Evolutionary conservation across 2,797 vertebrate species (phyloP).

Genomic region (Gobionotothen gibberifrons): DNA sequence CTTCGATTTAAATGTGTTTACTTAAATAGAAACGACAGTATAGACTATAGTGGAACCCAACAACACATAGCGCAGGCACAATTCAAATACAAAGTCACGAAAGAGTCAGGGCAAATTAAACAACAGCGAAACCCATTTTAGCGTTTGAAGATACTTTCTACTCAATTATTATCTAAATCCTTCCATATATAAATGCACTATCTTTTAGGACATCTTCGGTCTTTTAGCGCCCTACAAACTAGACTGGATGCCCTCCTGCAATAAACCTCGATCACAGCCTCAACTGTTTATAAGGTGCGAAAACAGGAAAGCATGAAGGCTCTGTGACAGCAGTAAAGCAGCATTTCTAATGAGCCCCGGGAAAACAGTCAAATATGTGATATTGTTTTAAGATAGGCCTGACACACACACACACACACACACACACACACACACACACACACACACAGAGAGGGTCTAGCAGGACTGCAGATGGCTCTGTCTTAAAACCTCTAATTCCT

Average conservation of each 20-base stretch:
- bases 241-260: conserved; percentile 80
- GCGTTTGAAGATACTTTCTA: conserved; percentile 20
- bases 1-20: neutral
- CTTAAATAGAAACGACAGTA: neutral
- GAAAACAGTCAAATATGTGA: conserved; percentile 47
- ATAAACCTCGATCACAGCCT: conserved; percentile 91
- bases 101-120: neutral
- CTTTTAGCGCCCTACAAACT: conserved; percentile 59
- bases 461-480: conserved; percentile 83
- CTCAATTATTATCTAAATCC: conserved; percentile 20
- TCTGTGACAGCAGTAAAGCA: conserved; percentile 43
- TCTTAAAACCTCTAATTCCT: conserved; percentile 95
- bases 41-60: neutral
- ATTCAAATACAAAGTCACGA: neutral
- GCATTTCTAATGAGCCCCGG: conserved; percentile 37
- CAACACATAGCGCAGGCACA: neutral
- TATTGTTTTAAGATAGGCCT: conserved; percentile 26
- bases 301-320: conserved; percentile 53
- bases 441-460: neutral
- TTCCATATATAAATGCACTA: conserved; percentile 35
- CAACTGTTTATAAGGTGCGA: conserved; percentile 91
- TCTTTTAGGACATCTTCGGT: conserved; percentile 47
- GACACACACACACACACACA: neutral
- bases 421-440: neutral
- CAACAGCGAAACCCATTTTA: neutral